phyloP scores from a whole-genome alignment of 2,888 invertebrate genomes.

The Pheosia tremula region DNA sequence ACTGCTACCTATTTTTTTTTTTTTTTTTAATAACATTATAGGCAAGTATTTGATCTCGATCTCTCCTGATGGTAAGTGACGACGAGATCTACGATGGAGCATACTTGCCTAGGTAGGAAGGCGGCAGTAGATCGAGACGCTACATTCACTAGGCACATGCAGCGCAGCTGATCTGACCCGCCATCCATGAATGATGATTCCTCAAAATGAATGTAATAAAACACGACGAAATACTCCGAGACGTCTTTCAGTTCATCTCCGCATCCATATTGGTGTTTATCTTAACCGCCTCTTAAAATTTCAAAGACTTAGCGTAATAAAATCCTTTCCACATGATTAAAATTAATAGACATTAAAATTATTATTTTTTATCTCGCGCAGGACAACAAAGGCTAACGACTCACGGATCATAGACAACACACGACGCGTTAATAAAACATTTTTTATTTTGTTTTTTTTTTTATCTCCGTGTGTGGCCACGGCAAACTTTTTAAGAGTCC shows the following conservation, averaged over 20 bases:
- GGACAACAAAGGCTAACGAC: not conserved
- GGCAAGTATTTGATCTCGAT: too few species aligned
- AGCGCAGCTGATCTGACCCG: too few species aligned
- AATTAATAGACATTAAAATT: constrained; percentile 32
- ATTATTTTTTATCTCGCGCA: constrained; percentile 27
- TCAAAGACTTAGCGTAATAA: constrained; percentile 28
- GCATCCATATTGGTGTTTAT: constrained; percentile 13
- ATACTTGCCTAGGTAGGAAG: too few species aligned
- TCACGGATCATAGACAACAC: constrained; percentile 34
- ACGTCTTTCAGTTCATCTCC: constrained; percentile 16
- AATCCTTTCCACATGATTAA: constrained; percentile 34
- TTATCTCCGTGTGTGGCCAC: constrained; percentile 67
- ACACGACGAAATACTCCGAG: not conserved
- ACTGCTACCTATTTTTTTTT: too few species aligned
- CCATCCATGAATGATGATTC: too few species aligned
- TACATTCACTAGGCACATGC: too few species aligned
- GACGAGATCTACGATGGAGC: too few species aligned
- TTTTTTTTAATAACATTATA: too few species aligned
- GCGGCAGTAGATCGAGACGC: too few species aligned
- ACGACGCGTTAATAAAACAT: constrained; percentile 33
- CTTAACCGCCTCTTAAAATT: constrained; percentile 28
- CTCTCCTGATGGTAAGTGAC: too few species aligned
- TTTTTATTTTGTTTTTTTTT: constrained; percentile 34
- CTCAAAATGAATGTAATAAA: constrained; percentile 6
- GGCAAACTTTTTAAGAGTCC: constrained; percentile 46